A percentile compares a stretch with the other conserved stretches of the same genome.
Evolutionary conservation across 2,888 invertebrate genomes (phyloP).

Genomic region (Neoaliturus tenellus): DNA sequence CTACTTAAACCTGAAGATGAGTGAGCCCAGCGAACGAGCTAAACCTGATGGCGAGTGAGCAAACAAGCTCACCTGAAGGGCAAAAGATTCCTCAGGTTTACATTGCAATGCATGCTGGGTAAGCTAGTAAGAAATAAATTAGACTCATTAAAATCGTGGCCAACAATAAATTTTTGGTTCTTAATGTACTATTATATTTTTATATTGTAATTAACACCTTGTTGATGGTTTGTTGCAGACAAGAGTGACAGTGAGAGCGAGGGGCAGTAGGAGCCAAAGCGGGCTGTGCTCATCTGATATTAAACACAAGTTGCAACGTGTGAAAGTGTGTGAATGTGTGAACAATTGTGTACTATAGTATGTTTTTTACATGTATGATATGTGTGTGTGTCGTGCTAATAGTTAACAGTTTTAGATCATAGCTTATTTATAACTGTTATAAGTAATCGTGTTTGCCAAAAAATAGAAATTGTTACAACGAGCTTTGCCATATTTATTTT

Average conservation of each 20-base stretch:
- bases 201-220: too few species aligned
- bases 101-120: too few species aligned
- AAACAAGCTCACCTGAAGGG: too few species aligned
- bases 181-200: too few species aligned
- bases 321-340: conserved; percentile 38
- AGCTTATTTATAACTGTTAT: conserved; percentile 56
- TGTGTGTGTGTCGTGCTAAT: conserved; percentile 25
- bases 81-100: too few species aligned
- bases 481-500: conserved; percentile 55
- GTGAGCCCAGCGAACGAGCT: too few species aligned
- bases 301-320: conserved; percentile 12
- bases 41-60: too few species aligned
- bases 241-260: conserved; percentile 97
- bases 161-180: too few species aligned
- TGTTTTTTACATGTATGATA: conserved; percentile 38
- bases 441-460: conserved; percentile 51
- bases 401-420: conserved; percentile 47
- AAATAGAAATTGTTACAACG: conserved; percentile 54
- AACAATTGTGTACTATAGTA: conserved; percentile 18
- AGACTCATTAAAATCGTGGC: too few species aligned
- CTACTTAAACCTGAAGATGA: too few species aligned
- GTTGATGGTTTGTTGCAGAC: conserved; percentile 85
- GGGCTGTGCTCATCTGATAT: conserved; percentile 49
- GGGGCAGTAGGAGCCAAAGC: conserved; percentile 80
- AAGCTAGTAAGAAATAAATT: too few species aligned